Conservation (phyloP, 2,113 vertebrate genomes). For the Tachysurus fulvidraco region DNA sequence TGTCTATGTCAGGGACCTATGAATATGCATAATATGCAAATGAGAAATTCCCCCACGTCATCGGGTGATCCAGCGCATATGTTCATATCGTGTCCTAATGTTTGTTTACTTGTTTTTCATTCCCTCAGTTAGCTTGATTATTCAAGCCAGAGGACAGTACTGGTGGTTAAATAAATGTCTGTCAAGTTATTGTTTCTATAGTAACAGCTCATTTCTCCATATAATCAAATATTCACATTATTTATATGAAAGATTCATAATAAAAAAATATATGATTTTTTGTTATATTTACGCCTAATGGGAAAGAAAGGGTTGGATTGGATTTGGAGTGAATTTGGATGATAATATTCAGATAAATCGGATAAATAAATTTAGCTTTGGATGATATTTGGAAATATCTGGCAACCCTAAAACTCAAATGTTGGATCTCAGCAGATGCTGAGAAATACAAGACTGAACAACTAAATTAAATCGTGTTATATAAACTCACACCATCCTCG, state of each 20-base stretch:
- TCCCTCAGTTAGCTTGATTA: neutral
- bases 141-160: neutral
- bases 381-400: no score
- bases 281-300: no score
- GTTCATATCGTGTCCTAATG: neutral
- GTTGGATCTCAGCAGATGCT: neutral
- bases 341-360: no score
- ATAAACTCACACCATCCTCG: neutral
- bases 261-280: neutral
- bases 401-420: neutral
- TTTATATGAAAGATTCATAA: neutral
- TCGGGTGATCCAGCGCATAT: neutral
- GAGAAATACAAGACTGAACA: neutral
- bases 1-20: neutral
- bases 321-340: no score
- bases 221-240: neutral
- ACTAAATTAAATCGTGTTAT: neutral
- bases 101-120: neutral
- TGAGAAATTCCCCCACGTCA: neutral
- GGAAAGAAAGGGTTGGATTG: no score
- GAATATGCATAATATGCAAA: constrained; percentile 3
- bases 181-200: neutral
- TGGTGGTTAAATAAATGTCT: neutral
- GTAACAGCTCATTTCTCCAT: neutral
- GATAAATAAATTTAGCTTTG: no score